Conservation (phyloP, 2,888 invertebrate species). For the Ptilodon capucinus region DNA sequence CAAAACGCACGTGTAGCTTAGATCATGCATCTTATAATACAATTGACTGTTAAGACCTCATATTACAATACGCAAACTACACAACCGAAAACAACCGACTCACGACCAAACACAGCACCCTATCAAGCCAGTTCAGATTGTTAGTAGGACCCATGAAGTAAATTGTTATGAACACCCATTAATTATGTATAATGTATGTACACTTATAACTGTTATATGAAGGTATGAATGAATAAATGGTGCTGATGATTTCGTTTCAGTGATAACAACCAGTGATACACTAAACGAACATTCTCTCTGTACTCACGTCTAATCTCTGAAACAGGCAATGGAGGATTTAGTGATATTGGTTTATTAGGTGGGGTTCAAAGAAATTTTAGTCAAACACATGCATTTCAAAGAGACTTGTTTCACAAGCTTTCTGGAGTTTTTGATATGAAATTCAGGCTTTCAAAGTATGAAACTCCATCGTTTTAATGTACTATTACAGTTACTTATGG, state of each 20-base stretch:
- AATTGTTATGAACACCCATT: constrained; percentile 79
- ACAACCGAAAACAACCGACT: constrained; percentile 36
- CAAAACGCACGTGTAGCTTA: constrained; percentile 35
- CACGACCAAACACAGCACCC: constrained; percentile 35
- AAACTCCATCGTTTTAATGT: constrained; percentile 15
- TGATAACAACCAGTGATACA: constrained; percentile 64
- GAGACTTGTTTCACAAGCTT: constrained; percentile 6
- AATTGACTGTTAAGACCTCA: constrained; percentile 35
- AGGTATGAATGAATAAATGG: constrained; percentile 48
- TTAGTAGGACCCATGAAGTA: constrained; percentile 61
- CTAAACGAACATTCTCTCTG: constrained; percentile 71
- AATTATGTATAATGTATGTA: constrained; percentile 38
- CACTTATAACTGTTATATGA: constrained; percentile 49
- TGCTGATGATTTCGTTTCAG: constrained; percentile 55
- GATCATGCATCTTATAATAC: constrained; percentile 34
- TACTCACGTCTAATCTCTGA: constrained; percentile 83
- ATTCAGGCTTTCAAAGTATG: constrained; percentile 16
- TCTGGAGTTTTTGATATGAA: constrained; percentile 13
- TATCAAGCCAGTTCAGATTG: constrained; percentile 39
- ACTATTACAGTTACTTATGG: constrained; percentile 16
- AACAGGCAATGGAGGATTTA: constrained; percentile 75
- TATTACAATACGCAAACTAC: constrained; percentile 34
- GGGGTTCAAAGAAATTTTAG: constrained; percentile 26
- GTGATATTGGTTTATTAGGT: constrained; percentile 46
- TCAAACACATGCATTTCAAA: constrained; percentile 29